Evolutionary conservation across 2,797 vertebrate genomes (phyloP).

Genomic region (Argentina silus): DNA sequence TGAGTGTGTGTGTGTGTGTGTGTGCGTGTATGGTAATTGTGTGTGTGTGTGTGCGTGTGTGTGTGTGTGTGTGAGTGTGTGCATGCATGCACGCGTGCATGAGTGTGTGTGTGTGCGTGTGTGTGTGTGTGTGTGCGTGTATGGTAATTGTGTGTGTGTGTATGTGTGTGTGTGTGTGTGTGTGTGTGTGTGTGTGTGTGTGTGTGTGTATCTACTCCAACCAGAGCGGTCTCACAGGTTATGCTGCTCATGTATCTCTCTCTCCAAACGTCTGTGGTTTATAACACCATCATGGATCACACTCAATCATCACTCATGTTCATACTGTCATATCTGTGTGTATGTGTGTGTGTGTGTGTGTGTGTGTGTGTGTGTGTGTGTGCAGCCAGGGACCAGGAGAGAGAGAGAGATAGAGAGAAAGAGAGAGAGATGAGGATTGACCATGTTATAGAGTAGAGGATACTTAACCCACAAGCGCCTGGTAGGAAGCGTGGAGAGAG

Average conservation of each 20-base stretch:
- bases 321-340: not conserved
- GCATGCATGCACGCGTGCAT: not conserved
- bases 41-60: slow-evolving; percentile 13
- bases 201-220: not conserved
- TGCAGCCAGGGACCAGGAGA: not conserved
- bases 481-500: slow-evolving; percentile 1
- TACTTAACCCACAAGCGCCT: not conserved
- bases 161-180: slow-evolving; percentile 17
- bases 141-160: not conserved
- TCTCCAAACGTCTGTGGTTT: not conserved
- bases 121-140: slow-evolving; percentile 1
- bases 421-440: not conserved
- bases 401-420: slow-evolving; percentile 4
- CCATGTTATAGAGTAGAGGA: not conserved
- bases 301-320: not conserved
- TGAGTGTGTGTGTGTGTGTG: too few species aligned
- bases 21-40: too few species aligned
- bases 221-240: too few species aligned
- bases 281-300: not conserved
- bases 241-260: not conserved
- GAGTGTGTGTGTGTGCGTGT: not conserved
- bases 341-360: too few species aligned
- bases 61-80: slow-evolving; percentile 15
- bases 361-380: too few species aligned
- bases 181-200: slow-evolving; percentile 7